Evolutionary conservation across 92 coral and sea anemone genomes (phyloP).

Genomic region (Heliopora coerulea): DNA sequence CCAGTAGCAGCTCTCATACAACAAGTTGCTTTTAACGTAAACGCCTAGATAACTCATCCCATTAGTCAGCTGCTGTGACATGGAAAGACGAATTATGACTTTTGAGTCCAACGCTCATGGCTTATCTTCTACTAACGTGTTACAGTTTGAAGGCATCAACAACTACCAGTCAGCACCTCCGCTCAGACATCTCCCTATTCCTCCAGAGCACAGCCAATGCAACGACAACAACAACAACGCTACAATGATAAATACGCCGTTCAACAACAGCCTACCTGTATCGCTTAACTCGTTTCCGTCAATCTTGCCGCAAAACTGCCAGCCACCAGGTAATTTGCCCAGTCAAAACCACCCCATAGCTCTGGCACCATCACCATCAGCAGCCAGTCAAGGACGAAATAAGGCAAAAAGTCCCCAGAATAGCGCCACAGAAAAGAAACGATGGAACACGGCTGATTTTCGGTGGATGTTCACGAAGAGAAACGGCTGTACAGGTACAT

Average conservation of each 20-base stretch:
- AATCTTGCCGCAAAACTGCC: constrained; percentile 21
- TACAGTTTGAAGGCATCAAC: constrained; percentile 39
- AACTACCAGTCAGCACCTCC: constrained; percentile 53
- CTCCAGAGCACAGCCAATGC: constrained; percentile 43
- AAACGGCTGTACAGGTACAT: constrained; percentile 60
- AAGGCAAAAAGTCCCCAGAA: constrained; percentile 8
- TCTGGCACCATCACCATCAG: constrained; percentile 8
- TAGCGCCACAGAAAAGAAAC: constrained; percentile 67
- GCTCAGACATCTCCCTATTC: constrained; percentile 87
- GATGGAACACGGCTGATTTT: constrained; percentile 96
- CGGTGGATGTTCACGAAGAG: constrained; percentile 99
- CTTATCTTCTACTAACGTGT: background rate
- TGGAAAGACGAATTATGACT: constrained; percentile 23
- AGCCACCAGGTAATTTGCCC: background rate
- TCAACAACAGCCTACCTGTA: background rate
- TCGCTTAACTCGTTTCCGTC: constrained; percentile 18
- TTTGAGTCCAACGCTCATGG: constrained; percentile 18
- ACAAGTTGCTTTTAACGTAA: background rate
- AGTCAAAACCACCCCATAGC: constrained; percentile 10
- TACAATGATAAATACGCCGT: background rate
- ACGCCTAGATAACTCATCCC: too few species aligned
- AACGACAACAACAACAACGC: constrained; percentile 10
- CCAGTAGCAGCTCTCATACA: too few species aligned
- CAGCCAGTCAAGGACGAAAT: constrained; percentile 5
- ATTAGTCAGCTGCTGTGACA: background rate